phyloP scores from a whole-genome alignment of 2,888 invertebrate genomes.

The Cordilura impudica region DNA sequence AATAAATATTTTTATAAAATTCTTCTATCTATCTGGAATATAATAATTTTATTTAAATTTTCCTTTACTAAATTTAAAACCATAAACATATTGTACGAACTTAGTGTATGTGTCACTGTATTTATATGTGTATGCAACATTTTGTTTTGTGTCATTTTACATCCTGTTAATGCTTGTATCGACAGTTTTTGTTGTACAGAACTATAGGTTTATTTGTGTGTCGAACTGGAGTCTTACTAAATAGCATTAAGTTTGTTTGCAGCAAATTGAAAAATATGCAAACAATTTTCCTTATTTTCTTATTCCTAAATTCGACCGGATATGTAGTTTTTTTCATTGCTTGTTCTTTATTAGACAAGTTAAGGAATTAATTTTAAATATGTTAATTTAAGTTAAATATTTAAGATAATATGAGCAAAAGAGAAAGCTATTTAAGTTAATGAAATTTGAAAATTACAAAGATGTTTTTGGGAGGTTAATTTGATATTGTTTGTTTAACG shows the following conservation, averaged over 20 bases:
- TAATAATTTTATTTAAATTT: too few relatives aligned
- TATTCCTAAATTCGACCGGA: neutral
- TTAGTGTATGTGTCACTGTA: neutral
- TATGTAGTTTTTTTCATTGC: neutral
- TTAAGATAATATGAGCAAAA: neutral
- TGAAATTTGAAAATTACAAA: neutral
- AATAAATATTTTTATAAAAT: too few relatives aligned
- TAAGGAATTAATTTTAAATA: neutral
- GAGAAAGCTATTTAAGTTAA: neutral
- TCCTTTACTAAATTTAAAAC: too few relatives aligned
- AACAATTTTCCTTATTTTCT: neutral
- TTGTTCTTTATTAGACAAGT: neutral
- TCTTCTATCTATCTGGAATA: too few relatives aligned
- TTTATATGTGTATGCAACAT: constrained; percentile 25
- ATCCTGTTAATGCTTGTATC: constrained; percentile 52
- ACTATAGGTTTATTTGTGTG: neutral
- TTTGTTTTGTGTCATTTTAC: constrained; percentile 38
- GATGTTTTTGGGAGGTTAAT: too few relatives aligned
- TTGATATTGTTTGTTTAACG: too few relatives aligned
- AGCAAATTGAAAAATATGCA: constrained; percentile 23
- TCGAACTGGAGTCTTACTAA: constrained; percentile 23
- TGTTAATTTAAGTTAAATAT: neutral
- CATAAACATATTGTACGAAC: constrained; percentile 1
- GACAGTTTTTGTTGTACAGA: constrained; percentile 24
- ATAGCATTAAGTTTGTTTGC: constrained; percentile 8